Evolutionary conservation across 2,888 invertebrate genomes (phyloP).

Genomic region (Leptopterna dolabrata): DNA sequence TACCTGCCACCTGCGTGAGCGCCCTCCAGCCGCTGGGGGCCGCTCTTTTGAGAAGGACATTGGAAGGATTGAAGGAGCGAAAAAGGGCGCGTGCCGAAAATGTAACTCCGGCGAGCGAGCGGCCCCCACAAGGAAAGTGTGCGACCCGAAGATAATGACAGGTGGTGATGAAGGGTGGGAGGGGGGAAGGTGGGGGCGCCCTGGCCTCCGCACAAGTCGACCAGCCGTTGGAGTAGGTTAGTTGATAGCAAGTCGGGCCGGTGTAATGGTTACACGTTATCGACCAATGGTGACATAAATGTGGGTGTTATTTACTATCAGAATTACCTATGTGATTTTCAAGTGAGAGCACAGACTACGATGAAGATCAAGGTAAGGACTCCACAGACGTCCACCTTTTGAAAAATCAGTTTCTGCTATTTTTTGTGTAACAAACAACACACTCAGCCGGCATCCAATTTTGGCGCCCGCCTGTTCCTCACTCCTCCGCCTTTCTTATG

Average conservation of each 20-base stretch:
- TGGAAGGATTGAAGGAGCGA: constrained; percentile 4
- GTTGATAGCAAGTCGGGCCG: constrained; percentile 32
- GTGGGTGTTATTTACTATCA: constrained; percentile 25
- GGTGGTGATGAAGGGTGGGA: background rate
- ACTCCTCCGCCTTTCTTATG: background rate
- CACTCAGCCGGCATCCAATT: background rate
- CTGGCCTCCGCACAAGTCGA: constrained; percentile 9
- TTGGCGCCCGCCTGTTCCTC: background rate
- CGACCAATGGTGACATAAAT: constrained; percentile 39
- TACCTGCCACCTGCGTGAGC: background rate
- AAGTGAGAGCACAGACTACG: constrained; percentile 27
- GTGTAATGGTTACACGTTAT: constrained; percentile 1
- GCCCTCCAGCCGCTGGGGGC: background rate
- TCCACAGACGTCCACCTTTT: background rate
- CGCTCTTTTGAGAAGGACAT: constrained; percentile 24
- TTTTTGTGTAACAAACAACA: background rate
- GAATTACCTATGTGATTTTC: constrained; percentile 5
- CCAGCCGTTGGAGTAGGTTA: constrained; percentile 40
- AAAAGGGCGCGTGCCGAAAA: constrained; percentile 43
- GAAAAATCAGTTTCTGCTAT: background rate
- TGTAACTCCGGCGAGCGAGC: background rate
- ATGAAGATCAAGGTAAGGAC: constrained; percentile 35
- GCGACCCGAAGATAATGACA: constrained; percentile 12
- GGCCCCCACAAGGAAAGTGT: constrained; percentile 27
- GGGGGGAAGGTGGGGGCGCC: constrained; percentile 27